Evolutionary conservation across 2,888 invertebrate genomes (phyloP).

Genomic region (Helobdella robusta): DNA sequence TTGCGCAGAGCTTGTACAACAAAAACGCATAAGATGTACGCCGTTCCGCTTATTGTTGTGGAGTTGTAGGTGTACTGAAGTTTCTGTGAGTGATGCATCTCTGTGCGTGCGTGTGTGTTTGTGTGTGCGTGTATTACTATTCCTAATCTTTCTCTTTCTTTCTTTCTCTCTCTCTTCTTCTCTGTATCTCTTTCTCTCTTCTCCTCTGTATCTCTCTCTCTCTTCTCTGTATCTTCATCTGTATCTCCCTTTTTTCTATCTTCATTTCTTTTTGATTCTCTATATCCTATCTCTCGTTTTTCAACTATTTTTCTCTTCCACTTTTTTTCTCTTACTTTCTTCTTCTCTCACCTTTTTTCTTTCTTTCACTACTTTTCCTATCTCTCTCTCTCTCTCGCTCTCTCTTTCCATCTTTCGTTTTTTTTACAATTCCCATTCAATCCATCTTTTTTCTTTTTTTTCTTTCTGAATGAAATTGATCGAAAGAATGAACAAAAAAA

Average conservation of each 20-base stretch:
- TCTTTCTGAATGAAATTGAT: neutral
- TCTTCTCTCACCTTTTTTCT: slow-evolving; percentile 30
- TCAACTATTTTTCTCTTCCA: neutral
- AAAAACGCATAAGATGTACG: no score
- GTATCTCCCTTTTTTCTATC: neutral
- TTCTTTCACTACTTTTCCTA: slow-evolving; percentile 19
- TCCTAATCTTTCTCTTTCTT: no score
- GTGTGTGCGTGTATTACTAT: no score
- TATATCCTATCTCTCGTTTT: neutral
- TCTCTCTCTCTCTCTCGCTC: slow-evolving; percentile 24
- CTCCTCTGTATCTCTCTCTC: no score
- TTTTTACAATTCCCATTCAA: slow-evolving; percentile 19
- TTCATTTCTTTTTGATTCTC: neutral
- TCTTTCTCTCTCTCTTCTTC: no score
- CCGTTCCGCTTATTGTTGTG: no score
- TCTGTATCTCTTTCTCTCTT: no score
- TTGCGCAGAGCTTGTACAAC: no score
- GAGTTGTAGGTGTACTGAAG: no score
- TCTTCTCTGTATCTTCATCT: neutral
- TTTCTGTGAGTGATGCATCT: no score
- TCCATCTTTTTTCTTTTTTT: slow-evolving; percentile 6
- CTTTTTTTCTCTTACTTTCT: neutral
- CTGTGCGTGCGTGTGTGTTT: no score
- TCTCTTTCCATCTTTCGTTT: slow-evolving; percentile 22
- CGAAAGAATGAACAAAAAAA: neutral